Conservation (phyloP, 2,888 invertebrate species). For the Epinotia bilunana region DNA sequence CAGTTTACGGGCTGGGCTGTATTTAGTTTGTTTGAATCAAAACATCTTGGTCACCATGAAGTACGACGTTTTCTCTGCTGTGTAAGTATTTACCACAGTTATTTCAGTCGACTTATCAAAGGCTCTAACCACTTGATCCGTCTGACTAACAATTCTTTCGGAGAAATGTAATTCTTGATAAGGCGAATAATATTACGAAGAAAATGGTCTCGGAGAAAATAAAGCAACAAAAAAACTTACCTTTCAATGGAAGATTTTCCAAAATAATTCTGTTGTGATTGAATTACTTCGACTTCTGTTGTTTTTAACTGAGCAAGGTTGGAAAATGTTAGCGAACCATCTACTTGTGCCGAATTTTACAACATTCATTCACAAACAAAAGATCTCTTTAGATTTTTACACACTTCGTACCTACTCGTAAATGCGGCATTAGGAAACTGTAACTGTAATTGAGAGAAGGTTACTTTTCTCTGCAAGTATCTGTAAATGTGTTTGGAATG, state of each 20-base stretch:
- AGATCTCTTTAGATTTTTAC: background rate
- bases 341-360: background rate
- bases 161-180: constrained; percentile 5
- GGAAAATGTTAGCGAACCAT: background rate
- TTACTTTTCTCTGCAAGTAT: too few relatives aligned
- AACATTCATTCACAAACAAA: constrained; percentile 13
- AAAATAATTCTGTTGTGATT: constrained; percentile 26
- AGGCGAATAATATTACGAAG: background rate
- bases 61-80: background rate
- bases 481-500: too few relatives aligned
- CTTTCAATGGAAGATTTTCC: constrained; percentile 9
- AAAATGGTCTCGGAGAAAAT: constrained; percentile 6
- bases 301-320: background rate
- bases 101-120: constrained; percentile 9
- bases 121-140: constrained; percentile 10
- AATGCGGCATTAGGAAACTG: too few relatives aligned
- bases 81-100: background rate
- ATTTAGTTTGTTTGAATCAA: background rate
- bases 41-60: constrained; percentile 1
- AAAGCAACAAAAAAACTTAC: constrained; percentile 1
- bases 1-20: background rate
- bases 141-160: constrained; percentile 5
- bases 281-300: constrained; percentile 1
- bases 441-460: too few relatives aligned
- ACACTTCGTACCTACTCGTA: too few relatives aligned